A percentile compares a stretch with the other conserved stretches of the same genome.
phyloP scores from a whole-genome alignment of 2,797 vertebrate species.

The Scleropages formosus region DNA sequence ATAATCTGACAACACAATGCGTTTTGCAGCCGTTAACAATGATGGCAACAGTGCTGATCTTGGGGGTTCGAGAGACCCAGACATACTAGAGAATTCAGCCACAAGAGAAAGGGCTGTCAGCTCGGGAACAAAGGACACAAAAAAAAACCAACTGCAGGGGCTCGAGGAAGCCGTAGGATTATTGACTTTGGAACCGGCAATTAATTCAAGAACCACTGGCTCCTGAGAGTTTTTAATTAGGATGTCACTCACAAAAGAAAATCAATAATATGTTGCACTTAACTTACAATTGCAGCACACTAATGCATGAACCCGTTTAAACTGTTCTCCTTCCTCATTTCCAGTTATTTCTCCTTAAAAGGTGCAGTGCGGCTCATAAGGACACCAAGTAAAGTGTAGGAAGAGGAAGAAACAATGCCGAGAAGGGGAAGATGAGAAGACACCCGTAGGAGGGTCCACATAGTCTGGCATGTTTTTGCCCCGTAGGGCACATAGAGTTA shows the following conservation, averaged over 20 bases:
- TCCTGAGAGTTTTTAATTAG: slow-evolving; percentile 19
- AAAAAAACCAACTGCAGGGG: too few species aligned
- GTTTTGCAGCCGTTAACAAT: not conserved
- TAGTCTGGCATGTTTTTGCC: not conserved
- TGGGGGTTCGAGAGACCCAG: not conserved
- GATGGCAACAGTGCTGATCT: not conserved
- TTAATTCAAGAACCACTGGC: not conserved
- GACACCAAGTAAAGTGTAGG: not conserved
- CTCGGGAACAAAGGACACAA: not conserved
- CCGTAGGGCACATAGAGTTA: too few species aligned
- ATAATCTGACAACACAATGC: not conserved
- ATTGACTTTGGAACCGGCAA: slow-evolving; percentile 15
- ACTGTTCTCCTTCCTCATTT: not conserved
- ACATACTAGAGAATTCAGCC: not conserved
- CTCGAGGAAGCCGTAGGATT: not conserved
- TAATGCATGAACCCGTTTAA: not conserved
- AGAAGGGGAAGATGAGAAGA: not conserved
- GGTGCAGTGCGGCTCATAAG: not conserved
- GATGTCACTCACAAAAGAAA: slow-evolving; percentile 6
- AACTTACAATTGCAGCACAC: not conserved
- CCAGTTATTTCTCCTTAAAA: not conserved
- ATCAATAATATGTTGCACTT: slow-evolving; percentile 19
- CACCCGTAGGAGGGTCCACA: not conserved
- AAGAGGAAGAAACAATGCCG: not conserved
- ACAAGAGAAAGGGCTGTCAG: not conserved